These are phyloP conservation scores for Otolemur crassicaudatus DNA, from an alignment of 2,797 vertebrate species.

Conservation along the genomic window DNA sequence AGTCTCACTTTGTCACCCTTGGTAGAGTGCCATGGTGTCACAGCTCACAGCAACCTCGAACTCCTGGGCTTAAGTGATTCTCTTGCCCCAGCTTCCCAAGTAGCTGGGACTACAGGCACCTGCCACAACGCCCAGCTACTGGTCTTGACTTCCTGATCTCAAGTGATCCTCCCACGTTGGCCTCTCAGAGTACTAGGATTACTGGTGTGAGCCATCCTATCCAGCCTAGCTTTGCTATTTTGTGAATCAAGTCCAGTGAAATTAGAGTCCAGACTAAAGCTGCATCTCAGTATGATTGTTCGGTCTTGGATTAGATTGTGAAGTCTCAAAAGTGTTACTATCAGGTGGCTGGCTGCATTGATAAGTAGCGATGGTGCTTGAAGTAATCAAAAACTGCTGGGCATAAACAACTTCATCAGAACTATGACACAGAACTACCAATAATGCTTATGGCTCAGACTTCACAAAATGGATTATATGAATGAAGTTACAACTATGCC, in stretches of 20 bases:
- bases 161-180: too few species aligned
- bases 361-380: not conserved
- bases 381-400: not conserved
- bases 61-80: too few species aligned
- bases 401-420: not conserved
- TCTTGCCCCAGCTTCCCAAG: too few species aligned
- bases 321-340: conserved; percentile 23
- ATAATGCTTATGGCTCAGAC: not conserved
- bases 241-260: not conserved
- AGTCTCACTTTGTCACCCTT: too few species aligned
- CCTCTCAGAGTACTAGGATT: too few species aligned
- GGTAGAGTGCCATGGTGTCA: too few species aligned
- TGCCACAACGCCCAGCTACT: too few species aligned
- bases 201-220: too few species aligned
- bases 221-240: not conserved
- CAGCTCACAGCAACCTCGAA: too few species aligned
- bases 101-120: too few species aligned
- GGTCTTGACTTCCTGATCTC: too few species aligned
- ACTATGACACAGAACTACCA: not conserved
- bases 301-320: not conserved
- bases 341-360: conserved; percentile 14
- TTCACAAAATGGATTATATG: not conserved
- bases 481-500: not conserved
- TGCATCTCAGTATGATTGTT: not conserved
- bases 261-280: not conserved